These are phyloP conservation scores for Antechinus flavipes DNA, from an alignment of 2,113 vertebrate genomes.

Conservation along the genomic window DNA sequence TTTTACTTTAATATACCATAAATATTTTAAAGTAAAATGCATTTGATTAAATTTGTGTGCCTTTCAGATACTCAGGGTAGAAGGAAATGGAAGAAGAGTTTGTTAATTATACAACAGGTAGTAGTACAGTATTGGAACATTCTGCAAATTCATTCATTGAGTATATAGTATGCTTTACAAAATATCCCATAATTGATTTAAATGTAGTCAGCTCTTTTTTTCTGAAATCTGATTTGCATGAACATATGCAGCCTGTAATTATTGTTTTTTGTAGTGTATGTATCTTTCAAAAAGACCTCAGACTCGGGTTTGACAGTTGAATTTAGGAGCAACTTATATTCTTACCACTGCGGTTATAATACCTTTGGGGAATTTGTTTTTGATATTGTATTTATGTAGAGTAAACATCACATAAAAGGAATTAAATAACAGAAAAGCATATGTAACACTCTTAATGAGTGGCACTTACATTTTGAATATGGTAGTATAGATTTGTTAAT, in stretches of 20 bases:
- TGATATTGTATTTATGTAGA: conserved; percentile 26
- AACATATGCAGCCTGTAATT: not conserved
- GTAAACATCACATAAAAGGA: conserved; percentile 18
- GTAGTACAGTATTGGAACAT: conserved; percentile 22
- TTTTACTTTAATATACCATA: conserved; percentile 48
- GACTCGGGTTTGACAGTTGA: not conserved
- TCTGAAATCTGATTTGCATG: not conserved
- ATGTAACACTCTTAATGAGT: conserved; percentile 2
- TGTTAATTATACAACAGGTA: conserved; percentile 19
- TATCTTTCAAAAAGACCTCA: conserved; percentile 19
- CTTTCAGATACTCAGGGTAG: conserved; percentile 48
- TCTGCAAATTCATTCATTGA: not conserved
- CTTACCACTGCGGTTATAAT: not conserved
- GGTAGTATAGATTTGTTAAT: conserved; percentile 62
- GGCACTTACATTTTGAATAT: conserved; percentile 56
- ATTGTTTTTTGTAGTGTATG: not conserved
- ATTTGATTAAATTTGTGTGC: conserved; percentile 5
- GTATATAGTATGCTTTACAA: not conserved
- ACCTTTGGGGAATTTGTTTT: conserved; percentile 35
- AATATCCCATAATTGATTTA: not conserved
- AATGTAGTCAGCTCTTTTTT: not conserved
- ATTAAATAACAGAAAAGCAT: conserved; percentile 36
- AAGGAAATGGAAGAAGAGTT: not conserved
- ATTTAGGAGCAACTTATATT: not conserved
- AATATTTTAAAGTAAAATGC: conserved; percentile 4